phyloP scores from a whole-genome alignment of 2,888 invertebrate species.

The Acrobeloides nanus region DNA sequence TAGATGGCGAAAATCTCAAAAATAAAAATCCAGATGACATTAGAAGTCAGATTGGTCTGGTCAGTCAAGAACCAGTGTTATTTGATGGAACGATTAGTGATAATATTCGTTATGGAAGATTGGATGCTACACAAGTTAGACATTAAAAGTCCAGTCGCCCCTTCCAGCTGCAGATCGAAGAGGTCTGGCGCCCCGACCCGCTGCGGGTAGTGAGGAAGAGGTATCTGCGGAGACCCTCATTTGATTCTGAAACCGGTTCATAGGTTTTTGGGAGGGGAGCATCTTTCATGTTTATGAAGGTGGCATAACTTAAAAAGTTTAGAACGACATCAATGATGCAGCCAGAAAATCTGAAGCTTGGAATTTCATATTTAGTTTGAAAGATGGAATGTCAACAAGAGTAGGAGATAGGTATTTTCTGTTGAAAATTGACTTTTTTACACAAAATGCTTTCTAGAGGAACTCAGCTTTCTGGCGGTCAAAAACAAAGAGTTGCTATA shows the following conservation, averaged over 20 bases:
- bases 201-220: too few relatives aligned
- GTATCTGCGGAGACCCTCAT: too few relatives aligned
- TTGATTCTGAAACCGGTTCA: too few relatives aligned
- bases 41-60: slow-evolving; percentile 55
- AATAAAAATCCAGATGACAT: slow-evolving; percentile 50
- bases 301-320: too few relatives aligned
- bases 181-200: too few relatives aligned
- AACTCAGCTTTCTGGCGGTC: slow-evolving; percentile 38
- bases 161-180: too few relatives aligned
- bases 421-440: not conserved
- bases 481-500: slow-evolving; percentile 48
- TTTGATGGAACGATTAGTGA: slow-evolving; percentile 52
- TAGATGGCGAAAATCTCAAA: slow-evolving; percentile 54
- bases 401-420: slow-evolving; percentile 39
- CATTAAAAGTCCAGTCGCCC: too few relatives aligned
- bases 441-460: slow-evolving; percentile 7
- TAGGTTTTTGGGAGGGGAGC: too few relatives aligned
- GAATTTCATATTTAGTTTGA: slow-evolving; percentile 45
- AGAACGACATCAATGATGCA: slow-evolving; percentile 48
- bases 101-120: slow-evolving; percentile 47
- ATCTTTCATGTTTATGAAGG: too few relatives aligned
- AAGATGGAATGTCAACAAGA: slow-evolving; percentile 49
- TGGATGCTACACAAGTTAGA: slow-evolving; percentile 33
- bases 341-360: slow-evolving; percentile 50
- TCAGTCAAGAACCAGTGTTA: slow-evolving; percentile 56